phyloP scores from a whole-genome alignment of 2,113 vertebrate genomes.

The Micronisus gabar region DNA sequence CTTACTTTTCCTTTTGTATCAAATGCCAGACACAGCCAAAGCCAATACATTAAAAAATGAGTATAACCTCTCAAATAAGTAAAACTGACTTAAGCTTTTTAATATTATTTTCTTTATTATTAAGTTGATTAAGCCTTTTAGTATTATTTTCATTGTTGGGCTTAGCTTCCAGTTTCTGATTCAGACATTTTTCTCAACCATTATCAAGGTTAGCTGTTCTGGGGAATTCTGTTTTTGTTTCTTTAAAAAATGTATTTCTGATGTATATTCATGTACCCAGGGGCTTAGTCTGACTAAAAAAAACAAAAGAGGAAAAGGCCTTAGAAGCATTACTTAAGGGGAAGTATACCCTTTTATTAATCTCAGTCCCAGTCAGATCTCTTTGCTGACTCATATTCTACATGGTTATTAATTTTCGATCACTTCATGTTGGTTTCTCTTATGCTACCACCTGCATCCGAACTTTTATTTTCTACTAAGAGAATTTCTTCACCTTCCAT shows the following conservation, averaged over 20 bases:
- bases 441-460: background rate
- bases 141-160: background rate
- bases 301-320: background rate
- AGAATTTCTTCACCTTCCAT: background rate
- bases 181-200: background rate
- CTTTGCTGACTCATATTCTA: background rate
- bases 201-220: background rate
- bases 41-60: background rate
- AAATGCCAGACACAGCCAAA: background rate
- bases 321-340: background rate
- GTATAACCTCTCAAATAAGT: background rate
- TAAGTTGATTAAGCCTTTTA: background rate
- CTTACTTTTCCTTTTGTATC: background rate
- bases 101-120: background rate
- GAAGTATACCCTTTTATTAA: background rate
- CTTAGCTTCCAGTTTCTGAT: background rate
- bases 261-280: background rate
- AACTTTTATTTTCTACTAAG: background rate
- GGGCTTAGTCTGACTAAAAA: background rate
- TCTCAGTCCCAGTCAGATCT: background rate
- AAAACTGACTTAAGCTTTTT: background rate
- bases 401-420: background rate
- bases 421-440: background rate
- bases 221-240: background rate
- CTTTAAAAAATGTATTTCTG: background rate